Evolutionary conservation across 2,888 invertebrate genomes (phyloP).

Genomic region (Netelia virgata): DNA sequence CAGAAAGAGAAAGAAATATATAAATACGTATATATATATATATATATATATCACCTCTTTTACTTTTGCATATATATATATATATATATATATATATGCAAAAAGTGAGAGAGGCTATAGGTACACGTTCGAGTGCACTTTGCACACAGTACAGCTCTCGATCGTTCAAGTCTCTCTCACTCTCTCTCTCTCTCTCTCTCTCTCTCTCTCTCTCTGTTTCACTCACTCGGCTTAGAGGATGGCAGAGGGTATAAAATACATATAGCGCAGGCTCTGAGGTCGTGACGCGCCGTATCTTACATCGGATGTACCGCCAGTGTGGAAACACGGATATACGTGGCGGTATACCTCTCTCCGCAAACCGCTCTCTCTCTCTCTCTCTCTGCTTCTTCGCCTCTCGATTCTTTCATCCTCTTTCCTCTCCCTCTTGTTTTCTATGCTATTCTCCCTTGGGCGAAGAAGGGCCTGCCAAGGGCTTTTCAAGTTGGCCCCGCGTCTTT

Average conservation of each 20-base stretch:
- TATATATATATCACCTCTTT: not conserved
- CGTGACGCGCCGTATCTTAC: conserved; percentile 84
- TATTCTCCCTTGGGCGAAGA: not conserved
- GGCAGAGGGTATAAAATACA: conserved; percentile 68
- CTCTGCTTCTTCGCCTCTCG: conserved; percentile 25
- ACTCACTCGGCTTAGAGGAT: conserved; percentile 19
- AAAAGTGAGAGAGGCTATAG: conserved; percentile 35
- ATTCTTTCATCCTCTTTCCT: conserved; percentile 9
- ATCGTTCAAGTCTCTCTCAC: conserved; percentile 27
- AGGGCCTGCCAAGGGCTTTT: not conserved
- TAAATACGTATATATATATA: not conserved
- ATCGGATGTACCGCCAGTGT: conserved; percentile 84
- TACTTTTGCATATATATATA: not conserved
- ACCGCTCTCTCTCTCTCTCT: conserved; percentile 55
- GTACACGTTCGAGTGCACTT: conserved; percentile 78
- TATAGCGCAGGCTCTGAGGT: conserved; percentile 80
- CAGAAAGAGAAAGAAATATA: conserved; percentile 6
- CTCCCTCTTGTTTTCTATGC: conserved; percentile 1
- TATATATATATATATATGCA: conserved; percentile 8
- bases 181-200: not conserved
- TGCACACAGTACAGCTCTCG: conserved; percentile 75
- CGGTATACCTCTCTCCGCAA: conserved; percentile 48
- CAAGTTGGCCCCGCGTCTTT: conserved; percentile 1
- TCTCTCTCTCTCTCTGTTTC: not conserved
- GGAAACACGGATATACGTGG: conserved; percentile 84